A percentile compares a stretch with the other conserved stretches of the same genome.
These are phyloP conservation scores for Spilogale gracilis DNA, from an alignment of 2,113 vertebrate species.

Conservation along the genomic window DNA sequence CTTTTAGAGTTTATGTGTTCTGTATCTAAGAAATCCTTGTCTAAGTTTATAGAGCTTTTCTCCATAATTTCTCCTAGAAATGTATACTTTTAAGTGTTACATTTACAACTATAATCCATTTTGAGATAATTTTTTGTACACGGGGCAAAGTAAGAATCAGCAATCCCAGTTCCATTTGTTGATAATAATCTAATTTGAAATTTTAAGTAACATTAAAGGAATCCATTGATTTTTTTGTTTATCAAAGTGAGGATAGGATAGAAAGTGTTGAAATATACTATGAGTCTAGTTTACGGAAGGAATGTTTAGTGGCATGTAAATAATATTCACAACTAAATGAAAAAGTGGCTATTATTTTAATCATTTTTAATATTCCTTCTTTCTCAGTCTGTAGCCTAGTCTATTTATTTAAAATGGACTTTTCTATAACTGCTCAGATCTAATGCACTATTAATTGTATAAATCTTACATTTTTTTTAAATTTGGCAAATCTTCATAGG, in stretches of 20 bases:
- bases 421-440: neutral
- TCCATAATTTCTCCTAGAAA: neutral
- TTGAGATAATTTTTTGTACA: neutral
- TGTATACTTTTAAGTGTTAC: neutral
- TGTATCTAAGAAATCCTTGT: neutral
- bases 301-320: neutral
- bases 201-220: neutral
- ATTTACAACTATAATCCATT: neutral
- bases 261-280: neutral
- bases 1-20: neutral
- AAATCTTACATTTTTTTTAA: neutral
- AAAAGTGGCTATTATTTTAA: neutral
- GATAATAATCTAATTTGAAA: constrained; percentile 22
- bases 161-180: neutral
- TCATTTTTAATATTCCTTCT: neutral
- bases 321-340: neutral
- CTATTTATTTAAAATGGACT: neutral
- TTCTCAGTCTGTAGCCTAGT: neutral
- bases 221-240: neutral
- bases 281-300: neutral
- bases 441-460: neutral
- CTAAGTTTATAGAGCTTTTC: neutral
- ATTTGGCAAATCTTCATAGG: neutral
- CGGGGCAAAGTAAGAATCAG: neutral
- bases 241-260: neutral